Evolutionary conservation across 2,888 invertebrate species (phyloP).

Genomic region (Pollenia amentaria): DNA sequence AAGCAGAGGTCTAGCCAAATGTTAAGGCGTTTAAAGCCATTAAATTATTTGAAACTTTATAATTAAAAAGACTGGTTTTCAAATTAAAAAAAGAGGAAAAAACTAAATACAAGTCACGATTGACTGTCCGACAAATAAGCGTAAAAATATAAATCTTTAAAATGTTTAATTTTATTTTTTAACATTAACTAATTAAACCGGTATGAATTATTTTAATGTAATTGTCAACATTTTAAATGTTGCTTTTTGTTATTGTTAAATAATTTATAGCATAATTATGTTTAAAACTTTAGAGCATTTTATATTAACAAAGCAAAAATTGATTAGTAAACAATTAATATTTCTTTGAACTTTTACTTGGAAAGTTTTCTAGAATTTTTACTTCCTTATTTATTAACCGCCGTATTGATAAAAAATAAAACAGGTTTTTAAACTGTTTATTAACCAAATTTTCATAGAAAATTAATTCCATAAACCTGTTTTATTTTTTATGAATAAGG

Average conservation of each 20-base stretch:
- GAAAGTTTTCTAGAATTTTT: background rate
- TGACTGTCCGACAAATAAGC: background rate
- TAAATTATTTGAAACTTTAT: background rate
- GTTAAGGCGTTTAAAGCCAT: slow-evolving; percentile 2
- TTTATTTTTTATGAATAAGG: no score
- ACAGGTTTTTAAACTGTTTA: no score
- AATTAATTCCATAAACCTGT: no score
- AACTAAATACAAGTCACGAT: slow-evolving; percentile 31
- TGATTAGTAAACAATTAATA: background rate
- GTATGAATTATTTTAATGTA: background rate
- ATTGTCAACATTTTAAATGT: slow-evolving; percentile 23
- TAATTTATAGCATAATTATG: slow-evolving; percentile 45
- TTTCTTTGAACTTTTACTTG: background rate
- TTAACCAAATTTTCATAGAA: no score
- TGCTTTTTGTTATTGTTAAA: background rate
- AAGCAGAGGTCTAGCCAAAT: background rate
- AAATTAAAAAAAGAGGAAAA: background rate
- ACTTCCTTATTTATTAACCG: slow-evolving; percentile 23
- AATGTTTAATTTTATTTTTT: background rate
- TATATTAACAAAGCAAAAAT: background rate
- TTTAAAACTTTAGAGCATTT: background rate
- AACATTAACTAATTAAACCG: slow-evolving; percentile 14
- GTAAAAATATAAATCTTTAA: background rate
- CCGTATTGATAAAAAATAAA: no score
- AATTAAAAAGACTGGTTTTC: slow-evolving; percentile 39